Conservation (phyloP, 2,888 invertebrate species). For the Drosophila aldrichi region DNA sequence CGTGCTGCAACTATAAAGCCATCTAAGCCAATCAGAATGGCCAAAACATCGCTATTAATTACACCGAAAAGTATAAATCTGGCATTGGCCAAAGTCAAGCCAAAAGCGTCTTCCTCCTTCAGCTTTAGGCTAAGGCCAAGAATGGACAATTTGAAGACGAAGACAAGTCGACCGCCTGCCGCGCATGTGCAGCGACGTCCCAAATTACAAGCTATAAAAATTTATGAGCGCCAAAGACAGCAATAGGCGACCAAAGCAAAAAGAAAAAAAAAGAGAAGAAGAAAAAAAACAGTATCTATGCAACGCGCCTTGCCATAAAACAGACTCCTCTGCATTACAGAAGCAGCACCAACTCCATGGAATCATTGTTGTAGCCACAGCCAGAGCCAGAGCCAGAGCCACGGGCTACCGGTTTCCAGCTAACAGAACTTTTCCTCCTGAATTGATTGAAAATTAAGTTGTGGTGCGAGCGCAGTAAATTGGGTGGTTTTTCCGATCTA, state of each 20-base stretch:
- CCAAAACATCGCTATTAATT: slow-evolving; percentile 67
- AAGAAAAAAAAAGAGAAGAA: background rate
- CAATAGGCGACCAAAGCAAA: slow-evolving; percentile 48
- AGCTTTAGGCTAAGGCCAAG: background rate
- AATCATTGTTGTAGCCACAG: slow-evolving; percentile 20
- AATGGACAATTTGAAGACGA: slow-evolving; percentile 21
- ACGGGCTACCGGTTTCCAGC: slow-evolving; percentile 55
- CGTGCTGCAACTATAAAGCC: slow-evolving; percentile 47
- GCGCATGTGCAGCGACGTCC: slow-evolving; percentile 66
- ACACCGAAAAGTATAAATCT: slow-evolving; percentile 61
- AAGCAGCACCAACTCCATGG: slow-evolving; percentile 24
- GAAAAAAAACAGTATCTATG: slow-evolving; percentile 41
- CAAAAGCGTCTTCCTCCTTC: slow-evolving; percentile 32
- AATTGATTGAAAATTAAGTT: slow-evolving; percentile 53
- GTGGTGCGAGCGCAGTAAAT: slow-evolving; percentile 35
- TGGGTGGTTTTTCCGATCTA: slow-evolving; percentile 19
- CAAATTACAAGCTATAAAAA: slow-evolving; percentile 78
- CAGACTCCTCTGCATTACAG: slow-evolving; percentile 35
- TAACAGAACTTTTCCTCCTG: slow-evolving; percentile 25
- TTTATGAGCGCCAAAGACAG: slow-evolving; percentile 69
- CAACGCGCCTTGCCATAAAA: slow-evolving; percentile 48
- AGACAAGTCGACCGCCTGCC: slow-evolving; percentile 62
- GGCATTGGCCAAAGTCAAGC: slow-evolving; percentile 39
- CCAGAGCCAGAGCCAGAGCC: too few species aligned
- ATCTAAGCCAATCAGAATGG: slow-evolving; percentile 51